phyloP scores from a whole-genome alignment of 2,888 invertebrate genomes.

The Oeneis ivallda region DNA sequence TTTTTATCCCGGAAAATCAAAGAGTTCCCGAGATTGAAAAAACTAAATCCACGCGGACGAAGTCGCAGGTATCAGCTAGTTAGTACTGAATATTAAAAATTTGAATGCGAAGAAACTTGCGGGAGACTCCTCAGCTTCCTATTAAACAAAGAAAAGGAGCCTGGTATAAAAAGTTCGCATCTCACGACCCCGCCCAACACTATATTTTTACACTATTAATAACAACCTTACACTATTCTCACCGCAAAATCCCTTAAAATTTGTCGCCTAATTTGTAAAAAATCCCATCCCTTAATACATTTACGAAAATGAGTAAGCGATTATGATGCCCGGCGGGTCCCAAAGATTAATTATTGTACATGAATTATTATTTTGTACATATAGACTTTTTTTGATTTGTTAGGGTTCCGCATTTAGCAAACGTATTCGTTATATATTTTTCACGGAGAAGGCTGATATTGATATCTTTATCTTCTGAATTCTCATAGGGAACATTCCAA shows the following conservation, averaged over 20 bases:
- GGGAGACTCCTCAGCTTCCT: neutral
- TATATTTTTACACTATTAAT: slow-evolving; percentile 60
- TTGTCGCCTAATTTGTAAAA: slow-evolving; percentile 79
- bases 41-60: too few relatives aligned
- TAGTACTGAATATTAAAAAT: too few relatives aligned
- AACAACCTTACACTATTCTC: slow-evolving; percentile 47
- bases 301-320: slow-evolving; percentile 73
- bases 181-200: slow-evolving; percentile 53
- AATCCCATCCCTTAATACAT: slow-evolving; percentile 50
- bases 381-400: slow-evolving; percentile 3
- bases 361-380: slow-evolving; percentile 55
- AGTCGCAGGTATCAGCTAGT: too few relatives aligned
- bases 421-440: too few relatives aligned
- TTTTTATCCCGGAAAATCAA: too few relatives aligned
- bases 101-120: too few relatives aligned
- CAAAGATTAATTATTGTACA: slow-evolving; percentile 69
- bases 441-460: too few relatives aligned
- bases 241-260: slow-evolving; percentile 60
- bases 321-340: slow-evolving; percentile 65
- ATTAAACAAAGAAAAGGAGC: neutral
- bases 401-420: slow-evolving; percentile 3
- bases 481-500: too few relatives aligned
- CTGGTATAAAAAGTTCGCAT: slow-evolving; percentile 41
- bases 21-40: too few relatives aligned
- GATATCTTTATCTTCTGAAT: too few relatives aligned